These are phyloP conservation scores for Periplaneta americana DNA, from an alignment of 1,140 invertebrate genomes.

Conservation along the genomic window DNA sequence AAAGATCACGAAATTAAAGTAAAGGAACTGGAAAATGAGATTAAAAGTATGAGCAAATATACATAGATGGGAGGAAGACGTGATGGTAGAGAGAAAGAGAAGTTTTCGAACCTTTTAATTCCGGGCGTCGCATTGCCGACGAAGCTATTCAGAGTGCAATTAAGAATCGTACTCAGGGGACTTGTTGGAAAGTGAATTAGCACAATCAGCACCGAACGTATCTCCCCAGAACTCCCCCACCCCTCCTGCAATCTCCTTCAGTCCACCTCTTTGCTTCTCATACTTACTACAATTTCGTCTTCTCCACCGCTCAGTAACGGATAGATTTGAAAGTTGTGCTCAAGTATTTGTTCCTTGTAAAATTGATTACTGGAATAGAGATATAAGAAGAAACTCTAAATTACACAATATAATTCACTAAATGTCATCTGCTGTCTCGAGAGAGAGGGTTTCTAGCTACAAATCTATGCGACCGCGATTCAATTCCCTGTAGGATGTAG, in stretches of 20 bases:
- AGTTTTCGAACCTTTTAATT: not conserved
- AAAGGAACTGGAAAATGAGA: not conserved
- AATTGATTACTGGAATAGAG: too few relatives aligned
- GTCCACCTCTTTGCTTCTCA: too few relatives aligned
- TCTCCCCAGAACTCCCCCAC: too few relatives aligned
- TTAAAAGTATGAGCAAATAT: not conserved
- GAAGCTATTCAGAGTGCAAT: not conserved
- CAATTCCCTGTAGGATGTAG: too few relatives aligned
- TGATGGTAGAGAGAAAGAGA: not conserved
- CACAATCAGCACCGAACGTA: not conserved
- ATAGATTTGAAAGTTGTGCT: not conserved
- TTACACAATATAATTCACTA: too few relatives aligned
- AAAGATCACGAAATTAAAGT: not conserved
- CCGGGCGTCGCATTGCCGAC: not conserved
- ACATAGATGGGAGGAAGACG: not conserved
- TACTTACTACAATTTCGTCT: not conserved
- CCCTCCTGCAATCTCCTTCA: too few relatives aligned
- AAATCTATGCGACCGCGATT: too few relatives aligned
- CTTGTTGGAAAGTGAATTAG: not conserved
- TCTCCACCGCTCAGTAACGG: not conserved
- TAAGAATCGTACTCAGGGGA: not conserved
- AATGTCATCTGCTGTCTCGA: too few relatives aligned
- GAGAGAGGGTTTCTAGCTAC: too few relatives aligned
- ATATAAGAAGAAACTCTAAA: too few relatives aligned
- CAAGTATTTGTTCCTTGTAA: too few relatives aligned